Evolutionary conservation across 2,888 invertebrate genomes (phyloP).

Genomic region (Lymantria dispar): DNA sequence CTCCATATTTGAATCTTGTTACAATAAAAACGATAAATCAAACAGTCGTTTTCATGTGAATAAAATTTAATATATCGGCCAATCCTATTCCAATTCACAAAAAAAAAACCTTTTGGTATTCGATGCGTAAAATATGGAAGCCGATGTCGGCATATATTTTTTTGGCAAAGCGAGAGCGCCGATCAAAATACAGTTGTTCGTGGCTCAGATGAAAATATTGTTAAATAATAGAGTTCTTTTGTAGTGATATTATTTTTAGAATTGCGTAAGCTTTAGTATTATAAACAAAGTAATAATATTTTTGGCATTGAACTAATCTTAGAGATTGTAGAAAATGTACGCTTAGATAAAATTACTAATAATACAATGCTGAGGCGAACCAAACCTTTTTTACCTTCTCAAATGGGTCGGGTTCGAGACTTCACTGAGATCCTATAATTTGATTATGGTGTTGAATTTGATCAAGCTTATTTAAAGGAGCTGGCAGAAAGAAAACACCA

Average conservation of each 20-base stretch:
- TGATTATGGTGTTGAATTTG: no score
- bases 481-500: no score
- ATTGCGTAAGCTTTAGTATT: background rate
- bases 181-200: conserved; percentile 20
- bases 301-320: no score
- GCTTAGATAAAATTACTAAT: no score
- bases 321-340: no score
- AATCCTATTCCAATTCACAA: conserved; percentile 1
- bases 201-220: conserved; percentile 12
- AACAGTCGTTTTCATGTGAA: background rate
- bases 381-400: no score
- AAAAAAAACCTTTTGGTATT: conserved; percentile 10
- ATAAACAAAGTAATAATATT: no score
- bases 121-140: conserved; percentile 16
- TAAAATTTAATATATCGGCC: conserved; percentile 1
- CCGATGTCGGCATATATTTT: conserved; percentile 14
- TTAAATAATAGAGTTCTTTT: conserved; percentile 3
- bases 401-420: no score
- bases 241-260: background rate
- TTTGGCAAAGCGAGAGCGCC: conserved; percentile 7
- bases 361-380: no score
- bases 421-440: no score
- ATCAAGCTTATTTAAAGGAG: no score
- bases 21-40: background rate
- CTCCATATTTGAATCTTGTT: background rate